These are phyloP conservation scores for Poecile montanus DNA, from an alignment of 2,797 vertebrate genomes.

Conservation along the genomic window DNA sequence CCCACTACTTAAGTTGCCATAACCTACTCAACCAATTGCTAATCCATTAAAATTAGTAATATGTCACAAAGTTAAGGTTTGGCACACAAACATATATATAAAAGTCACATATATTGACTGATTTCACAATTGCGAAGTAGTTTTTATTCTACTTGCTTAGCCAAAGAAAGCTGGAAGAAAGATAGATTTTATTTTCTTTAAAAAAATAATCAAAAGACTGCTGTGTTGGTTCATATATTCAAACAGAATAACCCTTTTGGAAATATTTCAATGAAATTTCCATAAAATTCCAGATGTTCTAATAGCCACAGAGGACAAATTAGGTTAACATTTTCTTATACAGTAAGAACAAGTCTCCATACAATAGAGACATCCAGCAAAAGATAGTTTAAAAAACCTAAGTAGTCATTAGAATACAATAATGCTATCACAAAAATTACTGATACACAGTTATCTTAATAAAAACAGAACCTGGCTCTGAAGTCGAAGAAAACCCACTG, in stretches of 20 bases:
- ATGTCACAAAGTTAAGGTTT: not conserved
- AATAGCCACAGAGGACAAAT: slow-evolving; percentile 11
- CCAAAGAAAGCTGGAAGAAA: slow-evolving; percentile 19
- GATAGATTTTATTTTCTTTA: not conserved
- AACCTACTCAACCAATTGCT: not conserved
- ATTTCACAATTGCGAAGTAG: not conserved
- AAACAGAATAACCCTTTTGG: not conserved
- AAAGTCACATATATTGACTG: too few relatives aligned
- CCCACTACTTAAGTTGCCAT: not conserved
- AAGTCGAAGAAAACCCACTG: not conserved
- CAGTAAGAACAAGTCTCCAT: not conserved
- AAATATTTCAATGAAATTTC: not conserved
- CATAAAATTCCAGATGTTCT: slow-evolving; percentile 19
- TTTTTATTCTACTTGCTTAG: not conserved
- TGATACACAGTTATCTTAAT: not conserved
- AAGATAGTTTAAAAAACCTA: not conserved
- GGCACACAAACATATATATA: not conserved
- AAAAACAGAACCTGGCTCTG: slow-evolving; percentile 1
- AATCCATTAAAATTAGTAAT: not conserved
- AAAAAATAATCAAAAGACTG: not conserved
- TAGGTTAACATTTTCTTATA: not conserved
- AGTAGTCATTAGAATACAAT: not conserved
- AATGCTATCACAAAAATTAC: slow-evolving; percentile 25
- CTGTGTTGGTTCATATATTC: not conserved
- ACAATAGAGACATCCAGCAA: not conserved